Base-by-base conservation (phyloP, 2,797 vertebrate species). In the Xenopus petersii region DNA sequence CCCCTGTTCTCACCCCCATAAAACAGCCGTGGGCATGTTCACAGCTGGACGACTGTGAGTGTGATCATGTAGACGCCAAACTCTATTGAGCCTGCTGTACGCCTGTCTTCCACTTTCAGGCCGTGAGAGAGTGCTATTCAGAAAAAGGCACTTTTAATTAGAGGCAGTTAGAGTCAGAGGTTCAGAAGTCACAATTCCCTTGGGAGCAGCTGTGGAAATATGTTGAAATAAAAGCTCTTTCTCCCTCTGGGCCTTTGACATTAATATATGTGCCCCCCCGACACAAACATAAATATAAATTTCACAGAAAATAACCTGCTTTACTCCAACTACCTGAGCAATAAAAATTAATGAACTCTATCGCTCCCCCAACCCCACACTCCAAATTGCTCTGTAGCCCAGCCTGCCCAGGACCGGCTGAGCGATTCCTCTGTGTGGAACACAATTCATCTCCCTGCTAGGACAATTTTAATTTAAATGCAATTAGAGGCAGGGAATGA, bases 381-480 rank as follows among this genome's bases (percentile, higher is more conserved):
- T 95, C 91, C 93, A 94, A 94, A 94, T 90, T 86, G 91, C 90
- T 89, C 85, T 86, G 90, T 87, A 93, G 90, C 87, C 91, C 93
- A 92, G 91, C 91, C 91, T 93, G 91, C 93, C 87, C 81, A 86
- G 91, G 94, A 93, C 92, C 94, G 92, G 92, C 92, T 92, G 92
- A 89, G 91, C 92, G 89, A 91, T 93, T 94, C 93, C 90, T 93
- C 24, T 91, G 88, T 92, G 90, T 93, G 91, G 49, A 91, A 87
- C 88, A 91, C 94, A 90, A 94, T 94, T 93, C 93, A 93, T 94
- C 94, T 93, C 93, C 89, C 88, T 89, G 89, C 92, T 91, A 93
- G 93, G 93, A 91, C 93, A 90, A 92, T 94, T 95, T 94, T 95
- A 94, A 94, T 94, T 94, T 94, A 94, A 94, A 94, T 88, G 92